Percentiles rank a stretch among this genome's conserved stretches.
Evolutionary conservation across 2,888 invertebrate genomes (phyloP).

Genomic region (Stratiomys singularior): DNA sequence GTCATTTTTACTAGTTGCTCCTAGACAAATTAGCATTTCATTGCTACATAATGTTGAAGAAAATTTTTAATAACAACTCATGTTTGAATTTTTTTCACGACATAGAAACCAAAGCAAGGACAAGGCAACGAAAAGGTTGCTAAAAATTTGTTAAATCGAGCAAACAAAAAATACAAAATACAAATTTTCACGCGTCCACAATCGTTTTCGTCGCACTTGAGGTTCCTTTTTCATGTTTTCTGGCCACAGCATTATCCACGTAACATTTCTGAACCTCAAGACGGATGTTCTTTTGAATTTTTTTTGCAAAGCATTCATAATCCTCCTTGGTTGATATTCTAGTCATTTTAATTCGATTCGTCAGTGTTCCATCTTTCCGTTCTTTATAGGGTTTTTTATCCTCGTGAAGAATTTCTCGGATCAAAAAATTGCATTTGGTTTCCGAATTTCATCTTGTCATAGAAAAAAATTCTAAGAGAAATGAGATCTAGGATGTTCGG

Average conservation of each 20-base stretch:
- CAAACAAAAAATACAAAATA: constrained; percentile 21
- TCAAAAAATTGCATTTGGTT: constrained; percentile 29
- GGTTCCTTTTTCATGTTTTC: constrained; percentile 1
- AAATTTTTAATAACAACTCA: too few relatives aligned
- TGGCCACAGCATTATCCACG: constrained; percentile 2
- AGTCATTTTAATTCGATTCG: constrained; percentile 15
- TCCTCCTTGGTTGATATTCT: constrained; percentile 14
- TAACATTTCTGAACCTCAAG: not conserved
- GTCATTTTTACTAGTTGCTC: too few relatives aligned
- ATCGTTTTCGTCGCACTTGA: too few relatives aligned
- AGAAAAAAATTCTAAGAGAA: not conserved
- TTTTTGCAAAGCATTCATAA: constrained; percentile 13
- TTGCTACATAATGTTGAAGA: too few relatives aligned
- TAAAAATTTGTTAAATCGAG: not conserved
- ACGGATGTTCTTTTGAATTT: not conserved
- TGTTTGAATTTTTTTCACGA: too few relatives aligned
- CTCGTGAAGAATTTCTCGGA: not conserved
- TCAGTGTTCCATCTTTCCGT: not conserved
- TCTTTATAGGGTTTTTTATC: not conserved
- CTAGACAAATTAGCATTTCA: too few relatives aligned
- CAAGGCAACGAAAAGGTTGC: too few relatives aligned
- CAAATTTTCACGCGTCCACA: constrained; percentile 42
- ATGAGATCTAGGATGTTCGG: constrained; percentile 2
- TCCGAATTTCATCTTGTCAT: not conserved
- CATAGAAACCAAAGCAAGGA: too few relatives aligned